Percentiles rank a stretch among this genome's conserved stretches.
Conservation (phyloP, 1,140 invertebrate species). For the Ceratina japonica region DNA sequence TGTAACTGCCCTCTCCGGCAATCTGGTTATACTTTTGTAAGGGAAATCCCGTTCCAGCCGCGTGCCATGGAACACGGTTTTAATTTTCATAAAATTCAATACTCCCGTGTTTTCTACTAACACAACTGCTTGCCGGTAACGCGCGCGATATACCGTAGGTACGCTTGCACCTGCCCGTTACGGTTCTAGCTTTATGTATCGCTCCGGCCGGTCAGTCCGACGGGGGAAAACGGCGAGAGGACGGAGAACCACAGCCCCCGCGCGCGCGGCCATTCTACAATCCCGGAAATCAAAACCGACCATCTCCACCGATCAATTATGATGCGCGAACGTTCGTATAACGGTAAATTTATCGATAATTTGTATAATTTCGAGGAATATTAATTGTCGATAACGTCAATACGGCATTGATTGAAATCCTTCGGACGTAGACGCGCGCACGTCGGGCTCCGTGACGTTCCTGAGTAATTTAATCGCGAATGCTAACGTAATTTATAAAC, state of each 20-base stretch:
- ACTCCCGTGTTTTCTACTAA: conserved; percentile 43
- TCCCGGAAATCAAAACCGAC: conserved; percentile 66
- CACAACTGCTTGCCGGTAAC: conserved; percentile 36
- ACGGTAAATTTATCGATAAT: conserved; percentile 32
- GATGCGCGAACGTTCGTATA: background rate
- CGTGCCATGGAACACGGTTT: conserved; percentile 52
- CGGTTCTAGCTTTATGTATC: too few relatives aligned
- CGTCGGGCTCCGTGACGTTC: background rate
- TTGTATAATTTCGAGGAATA: background rate
- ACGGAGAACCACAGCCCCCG: conserved; percentile 63
- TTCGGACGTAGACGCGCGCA: background rate
- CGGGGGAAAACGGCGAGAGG: conserved; percentile 48
- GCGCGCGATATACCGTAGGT: conserved; percentile 30
- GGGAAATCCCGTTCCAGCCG: conserved; percentile 33
- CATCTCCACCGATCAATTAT: conserved; percentile 59
- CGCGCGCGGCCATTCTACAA: conserved; percentile 54
- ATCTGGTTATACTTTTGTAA: conserved; percentile 48
- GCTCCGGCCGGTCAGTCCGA: too few relatives aligned
- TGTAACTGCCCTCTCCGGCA: conserved; percentile 14
- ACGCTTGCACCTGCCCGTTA: too few relatives aligned
- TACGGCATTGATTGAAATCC: background rate
- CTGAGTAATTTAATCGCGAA: background rate
- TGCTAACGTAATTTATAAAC: too few relatives aligned
- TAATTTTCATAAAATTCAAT: conserved; percentile 66
- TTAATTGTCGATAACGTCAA: conserved; percentile 19